Conservation (phyloP, 2,113 vertebrate species). For the Glaucomys volans region DNA sequence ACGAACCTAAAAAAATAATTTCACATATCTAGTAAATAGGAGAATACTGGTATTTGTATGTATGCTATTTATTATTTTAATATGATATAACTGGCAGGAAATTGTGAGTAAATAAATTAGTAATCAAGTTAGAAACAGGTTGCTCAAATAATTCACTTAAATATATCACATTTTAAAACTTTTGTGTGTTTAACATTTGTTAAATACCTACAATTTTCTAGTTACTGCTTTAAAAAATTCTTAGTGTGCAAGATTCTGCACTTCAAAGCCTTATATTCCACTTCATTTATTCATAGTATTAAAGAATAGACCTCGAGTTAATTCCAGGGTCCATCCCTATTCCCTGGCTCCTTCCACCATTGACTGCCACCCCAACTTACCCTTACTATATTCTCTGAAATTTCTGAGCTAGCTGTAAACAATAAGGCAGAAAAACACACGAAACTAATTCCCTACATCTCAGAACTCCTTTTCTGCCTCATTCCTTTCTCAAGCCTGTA, state of each 20-base stretch:
- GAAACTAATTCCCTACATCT: neutral
- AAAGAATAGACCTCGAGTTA: neutral
- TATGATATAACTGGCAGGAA: neutral
- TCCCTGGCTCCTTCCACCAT: neutral
- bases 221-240: neutral
- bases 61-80: neutral
- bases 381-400: neutral
- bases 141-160: constrained; percentile 10
- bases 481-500: neutral
- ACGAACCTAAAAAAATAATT: neutral
- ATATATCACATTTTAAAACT: constrained; percentile 30
- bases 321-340: neutral
- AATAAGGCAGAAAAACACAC: neutral
- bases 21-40: neutral
- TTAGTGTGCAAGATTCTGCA: neutral
- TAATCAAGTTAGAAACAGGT: constrained; percentile 22
- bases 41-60: neutral
- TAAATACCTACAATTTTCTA: constrained; percentile 12
- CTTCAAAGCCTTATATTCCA: neutral
- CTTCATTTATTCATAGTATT: neutral
- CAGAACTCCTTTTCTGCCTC: neutral
- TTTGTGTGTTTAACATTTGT: neutral
- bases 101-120: neutral
- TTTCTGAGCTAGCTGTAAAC: neutral
- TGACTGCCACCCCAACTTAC: neutral